Percentiles rank a stretch among this genome's conserved stretches.
Evolutionary conservation across 2,113 vertebrate genomes (phyloP).

Genomic region (Passer domesticus): DNA sequence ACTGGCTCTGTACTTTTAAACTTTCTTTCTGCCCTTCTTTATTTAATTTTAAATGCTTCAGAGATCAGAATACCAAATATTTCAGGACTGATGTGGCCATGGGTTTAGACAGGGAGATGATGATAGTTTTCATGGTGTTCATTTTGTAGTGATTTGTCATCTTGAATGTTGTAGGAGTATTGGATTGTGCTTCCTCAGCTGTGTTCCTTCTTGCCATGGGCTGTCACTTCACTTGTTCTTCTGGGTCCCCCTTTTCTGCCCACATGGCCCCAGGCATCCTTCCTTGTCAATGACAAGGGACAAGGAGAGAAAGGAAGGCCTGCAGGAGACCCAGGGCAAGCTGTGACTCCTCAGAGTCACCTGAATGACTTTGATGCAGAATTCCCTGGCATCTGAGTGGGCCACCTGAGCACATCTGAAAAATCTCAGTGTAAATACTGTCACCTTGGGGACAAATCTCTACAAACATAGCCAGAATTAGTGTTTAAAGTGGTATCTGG

Average conservation of each 20-base stretch:
- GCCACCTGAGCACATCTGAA: not conserved
- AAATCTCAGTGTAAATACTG: not conserved
- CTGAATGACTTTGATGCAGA: not conserved
- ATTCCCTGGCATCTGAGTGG: not conserved
- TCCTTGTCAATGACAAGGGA: not conserved
- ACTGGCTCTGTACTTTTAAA: not conserved
- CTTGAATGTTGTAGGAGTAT: not conserved
- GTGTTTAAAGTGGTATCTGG: not conserved
- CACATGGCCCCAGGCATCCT: not conserved
- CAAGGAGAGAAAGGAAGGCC: not conserved
- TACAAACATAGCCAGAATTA: not conserved
- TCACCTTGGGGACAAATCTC: not conserved
- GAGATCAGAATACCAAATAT: not conserved
- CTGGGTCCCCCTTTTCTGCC: not conserved
- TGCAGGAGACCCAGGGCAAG: not conserved
- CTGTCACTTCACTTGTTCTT: not conserved
- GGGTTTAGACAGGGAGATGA: not conserved
- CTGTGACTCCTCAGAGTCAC: not conserved
- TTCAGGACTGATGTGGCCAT: not conserved
- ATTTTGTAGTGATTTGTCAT: not conserved
- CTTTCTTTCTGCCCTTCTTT: not conserved
- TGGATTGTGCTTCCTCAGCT: rapidly evolving
- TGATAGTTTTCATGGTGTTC: not conserved
- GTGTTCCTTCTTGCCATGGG: rapidly evolving
- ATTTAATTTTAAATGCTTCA: not conserved